Evolutionary conservation across 2,113 vertebrate species (phyloP).

Genomic region (Rhinopomastus cyanomelas): DNA sequence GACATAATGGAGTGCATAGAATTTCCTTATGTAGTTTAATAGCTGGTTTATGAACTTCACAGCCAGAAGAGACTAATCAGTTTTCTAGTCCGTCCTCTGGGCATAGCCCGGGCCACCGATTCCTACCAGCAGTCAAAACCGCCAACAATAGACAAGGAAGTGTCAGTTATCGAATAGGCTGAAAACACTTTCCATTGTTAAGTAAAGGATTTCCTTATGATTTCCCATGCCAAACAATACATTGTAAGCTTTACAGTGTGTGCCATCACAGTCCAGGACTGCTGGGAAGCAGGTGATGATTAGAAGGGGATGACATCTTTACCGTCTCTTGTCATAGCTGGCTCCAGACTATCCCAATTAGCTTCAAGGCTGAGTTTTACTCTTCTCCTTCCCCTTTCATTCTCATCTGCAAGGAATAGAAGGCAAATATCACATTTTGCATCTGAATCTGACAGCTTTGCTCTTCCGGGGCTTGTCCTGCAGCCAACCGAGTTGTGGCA

Average conservation of each 20-base stretch:
- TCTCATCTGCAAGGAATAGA: neutral
- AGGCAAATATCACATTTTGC: neutral
- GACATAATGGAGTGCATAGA: neutral
- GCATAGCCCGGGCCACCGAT: neutral
- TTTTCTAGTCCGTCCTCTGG: conserved; percentile 24
- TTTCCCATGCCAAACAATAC: conserved; percentile 63
- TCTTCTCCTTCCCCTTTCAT: neutral
- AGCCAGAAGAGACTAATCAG: conserved; percentile 13
- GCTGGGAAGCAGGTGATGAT: neutral
- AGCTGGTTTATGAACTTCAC: neutral
- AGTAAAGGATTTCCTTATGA: conserved; percentile 64
- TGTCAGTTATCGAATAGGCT: conserved; percentile 40
- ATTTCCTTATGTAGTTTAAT: conserved; percentile 13
- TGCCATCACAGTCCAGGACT: neutral
- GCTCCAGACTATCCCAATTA: neutral
- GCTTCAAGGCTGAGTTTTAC: neutral
- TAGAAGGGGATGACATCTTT: neutral
- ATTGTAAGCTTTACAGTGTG: neutral
- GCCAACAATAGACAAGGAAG: conserved; percentile 64
- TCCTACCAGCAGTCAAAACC: conserved; percentile 11
- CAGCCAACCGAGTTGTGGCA: neutral
- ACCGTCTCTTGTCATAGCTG: neutral
- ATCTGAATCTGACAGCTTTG: neutral
- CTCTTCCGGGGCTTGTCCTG: neutral
- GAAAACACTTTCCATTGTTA: conserved; percentile 60